Base-by-base conservation (phyloP, 2,888 invertebrate species). In the Patella depressa region DNA sequence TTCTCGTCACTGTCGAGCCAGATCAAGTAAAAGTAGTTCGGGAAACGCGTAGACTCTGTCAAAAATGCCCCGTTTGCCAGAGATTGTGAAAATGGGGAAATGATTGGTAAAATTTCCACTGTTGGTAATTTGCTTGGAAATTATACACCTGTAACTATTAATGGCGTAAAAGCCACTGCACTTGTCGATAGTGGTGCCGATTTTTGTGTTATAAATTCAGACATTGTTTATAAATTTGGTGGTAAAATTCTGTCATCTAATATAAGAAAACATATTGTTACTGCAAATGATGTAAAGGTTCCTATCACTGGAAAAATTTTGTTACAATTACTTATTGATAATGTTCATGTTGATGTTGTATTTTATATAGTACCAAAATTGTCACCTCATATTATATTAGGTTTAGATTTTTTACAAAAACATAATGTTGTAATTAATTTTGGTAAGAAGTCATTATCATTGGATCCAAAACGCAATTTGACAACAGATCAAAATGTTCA, bases 381-480 rank as follows among this genome's bases (percentile, higher is more conserved):
- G 72, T 53, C 34, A 72, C 72, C 72, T n/a, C 34, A 45, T 34
- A 54, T 72, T 17, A 72, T 72, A 72, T 72, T 72, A 45, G 72
- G 72, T 53, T 17, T 53, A 53, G 54, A 72, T 72, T 72, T 72
- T 54, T 54, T 72, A 19, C 29, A 72, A 54, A 17, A 72, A 45
- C 29, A 72, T 72, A 54, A 54, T 53, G 72, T 24, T 72, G 53
- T 45, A 45, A 19, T 72, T 45, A 53, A 72, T 72, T 72, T 72
- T 72, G 29, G 72, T 19, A 72, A 72, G 54, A 53, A 19, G 3
- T 53, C 72, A 53, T 53, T 72, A 19, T 72, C 72, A 17, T 45
- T 72, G 11, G 53, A 72, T 72, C 72, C 72, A 53, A 45, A 17
- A 53, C 45, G 72, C 19, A 19, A 24, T 53, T 72, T 72, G 45